These are phyloP conservation scores for Nemoura dubitans DNA, from an alignment of 2,888 invertebrate species.

Conservation along the genomic window DNA sequence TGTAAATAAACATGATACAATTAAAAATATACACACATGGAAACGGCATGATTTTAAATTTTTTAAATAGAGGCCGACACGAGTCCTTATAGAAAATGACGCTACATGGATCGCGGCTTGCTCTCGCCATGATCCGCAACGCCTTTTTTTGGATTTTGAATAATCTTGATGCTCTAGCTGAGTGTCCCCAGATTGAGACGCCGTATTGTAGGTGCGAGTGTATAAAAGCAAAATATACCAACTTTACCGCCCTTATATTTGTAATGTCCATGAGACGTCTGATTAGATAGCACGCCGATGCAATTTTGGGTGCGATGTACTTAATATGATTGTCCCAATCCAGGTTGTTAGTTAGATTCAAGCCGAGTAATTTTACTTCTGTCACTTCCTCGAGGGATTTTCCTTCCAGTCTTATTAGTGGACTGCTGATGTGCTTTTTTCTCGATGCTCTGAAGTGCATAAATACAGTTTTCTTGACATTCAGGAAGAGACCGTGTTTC, in stretches of 20 bases:
- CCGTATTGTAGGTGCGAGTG: not conserved
- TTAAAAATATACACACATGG: not conserved
- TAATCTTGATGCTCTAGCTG: not conserved
- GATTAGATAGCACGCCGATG: not conserved
- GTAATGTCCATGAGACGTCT: not conserved
- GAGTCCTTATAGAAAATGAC: not conserved
- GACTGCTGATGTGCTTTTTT: not conserved
- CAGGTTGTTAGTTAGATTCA: not conserved
- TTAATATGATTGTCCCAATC: not conserved
- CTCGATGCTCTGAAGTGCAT: not conserved
- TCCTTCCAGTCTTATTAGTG: not conserved
- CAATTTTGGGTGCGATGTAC: not conserved
- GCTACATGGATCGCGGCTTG: not conserved
- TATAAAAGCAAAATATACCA: not conserved
- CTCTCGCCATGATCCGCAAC: not conserved
- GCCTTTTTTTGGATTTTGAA: not conserved
- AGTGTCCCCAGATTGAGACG: not conserved
- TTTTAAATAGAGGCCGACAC: not conserved
- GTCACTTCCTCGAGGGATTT: constrained; percentile 3
- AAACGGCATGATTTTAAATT: not conserved
- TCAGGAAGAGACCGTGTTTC: not conserved
- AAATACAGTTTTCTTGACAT: not conserved
- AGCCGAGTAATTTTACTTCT: not conserved
- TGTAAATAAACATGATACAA: not conserved
- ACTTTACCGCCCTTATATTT: not conserved